Percentiles rank a stretch among this genome's conserved stretches.
Evolutionary conservation across 2,888 invertebrate genomes (phyloP).

Genomic region (Orchesellides sinensis): DNA sequence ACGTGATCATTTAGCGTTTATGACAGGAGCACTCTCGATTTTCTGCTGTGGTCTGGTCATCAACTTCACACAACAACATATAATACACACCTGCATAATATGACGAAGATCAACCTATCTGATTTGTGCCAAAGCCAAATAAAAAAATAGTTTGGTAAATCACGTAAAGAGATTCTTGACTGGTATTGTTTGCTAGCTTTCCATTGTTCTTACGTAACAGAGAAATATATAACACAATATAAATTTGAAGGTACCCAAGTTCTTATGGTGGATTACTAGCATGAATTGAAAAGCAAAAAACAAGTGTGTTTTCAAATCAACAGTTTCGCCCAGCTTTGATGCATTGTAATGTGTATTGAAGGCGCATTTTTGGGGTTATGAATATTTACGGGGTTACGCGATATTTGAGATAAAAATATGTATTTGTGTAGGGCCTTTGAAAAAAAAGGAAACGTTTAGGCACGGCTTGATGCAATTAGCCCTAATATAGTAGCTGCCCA

Average conservation of each 20-base stretch:
- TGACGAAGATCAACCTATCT: neutral
- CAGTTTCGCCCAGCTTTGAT: neutral
- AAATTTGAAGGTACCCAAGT: too few species aligned
- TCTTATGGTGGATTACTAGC: too few species aligned
- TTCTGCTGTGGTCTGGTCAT: neutral
- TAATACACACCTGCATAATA: neutral
- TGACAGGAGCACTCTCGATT: neutral
- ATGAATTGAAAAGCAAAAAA: too few species aligned
- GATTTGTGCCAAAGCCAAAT: conserved; percentile 12
- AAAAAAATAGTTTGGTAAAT: neutral
- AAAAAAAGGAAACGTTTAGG: conserved; percentile 31
- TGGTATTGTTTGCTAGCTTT: conserved; percentile 3
- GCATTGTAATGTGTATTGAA: neutral
- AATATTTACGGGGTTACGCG: neutral
- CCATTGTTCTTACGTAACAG: conserved; percentile 40
- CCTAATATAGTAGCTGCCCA: conserved; percentile 18
- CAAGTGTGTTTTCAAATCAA: too few species aligned
- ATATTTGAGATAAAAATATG: neutral
- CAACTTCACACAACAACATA: neutral
- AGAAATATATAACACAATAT: conserved; percentile 35
- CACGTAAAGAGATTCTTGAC: neutral
- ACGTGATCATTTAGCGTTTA: too few species aligned
- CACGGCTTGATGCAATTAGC: conserved; percentile 18
- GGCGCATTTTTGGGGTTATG: neutral
- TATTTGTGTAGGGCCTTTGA: neutral